phyloP scores from a whole-genome alignment of 2,113 vertebrate genomes.

The Labeo rohita region DNA sequence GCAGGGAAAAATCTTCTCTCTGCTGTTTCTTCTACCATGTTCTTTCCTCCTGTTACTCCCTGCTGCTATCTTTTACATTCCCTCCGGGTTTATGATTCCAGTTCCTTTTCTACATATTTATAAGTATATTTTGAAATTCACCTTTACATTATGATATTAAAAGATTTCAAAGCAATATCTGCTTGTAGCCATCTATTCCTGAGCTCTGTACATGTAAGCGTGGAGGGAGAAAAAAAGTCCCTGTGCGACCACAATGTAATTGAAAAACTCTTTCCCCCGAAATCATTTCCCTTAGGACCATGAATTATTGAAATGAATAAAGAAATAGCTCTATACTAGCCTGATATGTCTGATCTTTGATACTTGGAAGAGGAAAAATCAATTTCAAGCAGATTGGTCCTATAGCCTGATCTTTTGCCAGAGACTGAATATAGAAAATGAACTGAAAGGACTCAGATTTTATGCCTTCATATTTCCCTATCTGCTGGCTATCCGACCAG shows the following conservation, averaged over 20 bases:
- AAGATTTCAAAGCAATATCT: constrained; percentile 28
- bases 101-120: constrained; percentile 29
- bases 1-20: not conserved
- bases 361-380: constrained; percentile 37
- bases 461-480: constrained; percentile 27
- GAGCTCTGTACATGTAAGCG: not conserved
- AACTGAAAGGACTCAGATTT: constrained; percentile 34
- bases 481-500: constrained; percentile 11
- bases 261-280: constrained; percentile 48
- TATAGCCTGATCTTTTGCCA: not conserved
- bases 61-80: not conserved
- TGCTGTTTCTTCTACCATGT: not conserved
- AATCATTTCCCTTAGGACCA: constrained; percentile 45
- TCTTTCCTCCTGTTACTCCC: not conserved
- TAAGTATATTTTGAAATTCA: constrained; percentile 37
- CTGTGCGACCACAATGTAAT: constrained; percentile 9
- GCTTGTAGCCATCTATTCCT: constrained; percentile 17
- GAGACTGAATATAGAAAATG: constrained; percentile 30
- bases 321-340: constrained; percentile 34
- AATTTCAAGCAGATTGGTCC: constrained; percentile 42
- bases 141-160: not conserved
- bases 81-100: not conserved
- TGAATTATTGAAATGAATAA: constrained; percentile 52
- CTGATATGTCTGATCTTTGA: constrained; percentile 40
- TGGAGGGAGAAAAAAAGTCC: not conserved